Evolutionary conservation across 1,140 invertebrate genomes (phyloP).

Genomic region (Laupala kohalensis): DNA sequence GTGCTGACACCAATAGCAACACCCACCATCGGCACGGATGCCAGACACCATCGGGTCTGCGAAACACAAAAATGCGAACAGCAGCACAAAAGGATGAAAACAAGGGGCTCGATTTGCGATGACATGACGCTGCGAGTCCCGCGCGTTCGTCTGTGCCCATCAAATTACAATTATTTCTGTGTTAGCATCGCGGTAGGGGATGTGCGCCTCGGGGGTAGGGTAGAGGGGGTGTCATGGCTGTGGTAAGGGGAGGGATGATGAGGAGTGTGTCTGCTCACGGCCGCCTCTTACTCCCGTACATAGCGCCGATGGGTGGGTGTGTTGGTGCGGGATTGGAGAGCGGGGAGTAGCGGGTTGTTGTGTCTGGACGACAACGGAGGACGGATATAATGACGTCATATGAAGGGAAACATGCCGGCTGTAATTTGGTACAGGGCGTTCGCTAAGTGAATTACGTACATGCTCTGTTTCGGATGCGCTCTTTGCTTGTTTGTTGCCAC

Average conservation of each 20-base stretch:
- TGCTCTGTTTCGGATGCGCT: neutral
- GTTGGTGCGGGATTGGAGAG: too few relatives aligned
- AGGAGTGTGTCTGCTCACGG: too few relatives aligned
- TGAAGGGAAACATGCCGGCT: neutral
- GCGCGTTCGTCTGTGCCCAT: neutral
- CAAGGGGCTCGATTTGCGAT: neutral
- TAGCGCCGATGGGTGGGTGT: too few relatives aligned
- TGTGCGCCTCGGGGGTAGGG: too few relatives aligned
- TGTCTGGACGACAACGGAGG: neutral
- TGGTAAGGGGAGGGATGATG: too few relatives aligned
- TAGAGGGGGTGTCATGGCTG: too few relatives aligned
- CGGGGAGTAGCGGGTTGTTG: too few relatives aligned
- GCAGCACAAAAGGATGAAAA: neutral
- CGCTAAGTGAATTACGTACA: neutral
- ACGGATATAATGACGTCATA: neutral
- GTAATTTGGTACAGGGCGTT: neutral
- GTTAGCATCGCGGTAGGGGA: neutral
- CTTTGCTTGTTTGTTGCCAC: neutral
- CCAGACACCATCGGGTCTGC: neutral
- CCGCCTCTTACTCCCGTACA: too few relatives aligned
- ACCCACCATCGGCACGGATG: too few relatives aligned
- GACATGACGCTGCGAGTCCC: neutral
- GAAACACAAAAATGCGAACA: neutral
- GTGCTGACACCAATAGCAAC: too few relatives aligned
- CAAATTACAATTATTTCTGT: neutral